Evolutionary conservation across 2,888 invertebrate species (phyloP).

Genomic region (Holacanthella duospinosa): DNA sequence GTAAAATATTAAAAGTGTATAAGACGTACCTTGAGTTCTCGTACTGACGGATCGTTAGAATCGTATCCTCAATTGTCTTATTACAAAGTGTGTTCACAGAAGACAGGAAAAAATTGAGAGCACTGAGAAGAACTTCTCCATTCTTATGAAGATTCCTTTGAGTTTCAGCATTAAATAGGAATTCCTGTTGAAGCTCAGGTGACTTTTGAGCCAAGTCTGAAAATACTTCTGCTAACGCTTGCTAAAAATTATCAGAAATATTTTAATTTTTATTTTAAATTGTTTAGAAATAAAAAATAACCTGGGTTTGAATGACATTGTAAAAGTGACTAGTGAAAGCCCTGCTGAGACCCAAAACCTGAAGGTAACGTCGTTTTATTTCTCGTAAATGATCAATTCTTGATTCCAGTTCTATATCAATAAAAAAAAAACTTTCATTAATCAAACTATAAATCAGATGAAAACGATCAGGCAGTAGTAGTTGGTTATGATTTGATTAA

Average conservation of each 20-base stretch:
- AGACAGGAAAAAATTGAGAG: constrained; percentile 91
- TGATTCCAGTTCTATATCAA: constrained; percentile 66
- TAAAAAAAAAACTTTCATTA: not conserved
- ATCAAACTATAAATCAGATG: too few relatives aligned
- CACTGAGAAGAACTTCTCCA: constrained; percentile 81
- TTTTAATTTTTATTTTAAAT: constrained; percentile 2
- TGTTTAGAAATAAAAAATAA: constrained; percentile 28
- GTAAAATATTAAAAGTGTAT: constrained; percentile 7
- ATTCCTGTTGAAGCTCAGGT: constrained; percentile 87
- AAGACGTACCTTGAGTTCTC: constrained; percentile 60
- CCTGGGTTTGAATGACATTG: constrained; percentile 71
- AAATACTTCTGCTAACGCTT: constrained; percentile 83
- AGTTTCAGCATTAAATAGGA: constrained; percentile 89
- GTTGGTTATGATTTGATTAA: too few relatives aligned
- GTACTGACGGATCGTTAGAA: constrained; percentile 64
- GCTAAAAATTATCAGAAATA: constrained; percentile 47
- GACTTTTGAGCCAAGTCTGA: constrained; percentile 92
- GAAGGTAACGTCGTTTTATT: constrained; percentile 83
- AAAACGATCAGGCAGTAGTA: too few relatives aligned
- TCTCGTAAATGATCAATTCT: constrained; percentile 87
- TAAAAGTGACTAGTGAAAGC: constrained; percentile 80
- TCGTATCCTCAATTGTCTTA: constrained; percentile 94
- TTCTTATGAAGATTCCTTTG: constrained; percentile 86
- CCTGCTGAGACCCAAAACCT: constrained; percentile 72
- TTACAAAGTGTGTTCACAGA: constrained; percentile 91